Conservation (phyloP, 2,888 invertebrate species). For the Leptarthrus brevirostris region DNA sequence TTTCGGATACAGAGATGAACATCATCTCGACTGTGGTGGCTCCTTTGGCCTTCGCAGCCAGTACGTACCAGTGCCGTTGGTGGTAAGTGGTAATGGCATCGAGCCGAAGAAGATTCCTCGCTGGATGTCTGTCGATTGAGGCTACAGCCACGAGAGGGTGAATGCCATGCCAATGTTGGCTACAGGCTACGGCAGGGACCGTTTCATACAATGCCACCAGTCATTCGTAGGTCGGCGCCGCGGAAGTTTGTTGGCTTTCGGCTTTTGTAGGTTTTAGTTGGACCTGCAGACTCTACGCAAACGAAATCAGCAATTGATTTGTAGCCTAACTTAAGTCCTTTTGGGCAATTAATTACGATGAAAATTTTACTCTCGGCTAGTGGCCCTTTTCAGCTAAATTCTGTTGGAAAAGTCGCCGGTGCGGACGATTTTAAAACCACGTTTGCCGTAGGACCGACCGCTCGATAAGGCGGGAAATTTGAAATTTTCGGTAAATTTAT, state of each 20-base stretch:
- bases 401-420: too few species aligned
- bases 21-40: background rate
- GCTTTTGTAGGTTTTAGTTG: background rate
- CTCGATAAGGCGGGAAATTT: conserved; percentile 15
- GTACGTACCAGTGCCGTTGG: background rate
- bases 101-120: conserved; percentile 4
- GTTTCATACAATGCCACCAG: conserved; percentile 1
- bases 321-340: background rate
- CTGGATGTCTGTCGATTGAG: background rate
- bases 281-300: background rate
- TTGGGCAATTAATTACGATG: conserved; percentile 12
- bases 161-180: background rate
- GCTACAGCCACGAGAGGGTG: conserved; percentile 8
- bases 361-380: background rate
- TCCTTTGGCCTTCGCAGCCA: too few species aligned
- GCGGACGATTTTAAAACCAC: too few species aligned
- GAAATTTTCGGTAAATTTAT: background rate
- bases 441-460: too few species aligned
- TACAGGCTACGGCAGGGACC: background rate
- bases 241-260: background rate
- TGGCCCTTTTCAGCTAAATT: background rate
- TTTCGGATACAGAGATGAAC: background rate
- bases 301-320: conserved; percentile 7
- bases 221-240: conserved; percentile 9
- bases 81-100: background rate